Percentiles rank a stretch among this genome's conserved stretches.
Conservation (phyloP, 2,797 vertebrate species). For the Sitta carolinensis region DNA sequence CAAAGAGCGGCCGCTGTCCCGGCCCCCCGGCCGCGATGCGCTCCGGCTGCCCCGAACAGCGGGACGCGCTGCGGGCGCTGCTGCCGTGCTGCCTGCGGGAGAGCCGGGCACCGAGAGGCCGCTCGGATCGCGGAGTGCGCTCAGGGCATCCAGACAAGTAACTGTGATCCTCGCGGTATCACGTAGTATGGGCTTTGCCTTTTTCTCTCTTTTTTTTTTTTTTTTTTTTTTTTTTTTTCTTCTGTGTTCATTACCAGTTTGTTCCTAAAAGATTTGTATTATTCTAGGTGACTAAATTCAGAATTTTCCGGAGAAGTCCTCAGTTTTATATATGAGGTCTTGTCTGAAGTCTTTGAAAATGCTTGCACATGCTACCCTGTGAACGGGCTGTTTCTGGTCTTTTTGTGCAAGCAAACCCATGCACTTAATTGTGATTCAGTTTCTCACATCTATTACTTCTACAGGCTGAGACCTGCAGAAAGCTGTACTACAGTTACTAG, state of each 20-base stretch:
- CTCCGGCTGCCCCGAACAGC: fast-evolving
- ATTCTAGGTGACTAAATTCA: background rate
- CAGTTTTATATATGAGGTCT: background rate
- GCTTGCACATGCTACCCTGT: background rate
- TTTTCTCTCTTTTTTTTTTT: no score
- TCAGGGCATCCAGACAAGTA: fast-evolving
- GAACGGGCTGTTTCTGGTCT: background rate
- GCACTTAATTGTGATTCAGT: background rate
- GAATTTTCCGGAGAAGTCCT: background rate
- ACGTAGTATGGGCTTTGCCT: fast-evolving
- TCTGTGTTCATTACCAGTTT: fast-evolving
- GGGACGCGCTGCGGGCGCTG: background rate
- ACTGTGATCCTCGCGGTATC: fast-evolving
- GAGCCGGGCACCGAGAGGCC: background rate
- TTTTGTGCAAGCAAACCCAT: background rate
- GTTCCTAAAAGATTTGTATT: background rate
- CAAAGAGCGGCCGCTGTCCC: background rate
- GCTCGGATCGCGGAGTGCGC: fast-evolving
- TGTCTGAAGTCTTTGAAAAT: background rate
- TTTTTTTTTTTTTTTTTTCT: no score
- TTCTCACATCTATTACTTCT: background rate
- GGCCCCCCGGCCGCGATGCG: background rate
- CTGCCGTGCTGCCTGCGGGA: fast-evolving
- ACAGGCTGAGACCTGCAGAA: background rate
- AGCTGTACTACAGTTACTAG: background rate